Evolutionary conservation across 2,888 invertebrate species (phyloP).

Genomic region (Andrena hattorfiana): DNA sequence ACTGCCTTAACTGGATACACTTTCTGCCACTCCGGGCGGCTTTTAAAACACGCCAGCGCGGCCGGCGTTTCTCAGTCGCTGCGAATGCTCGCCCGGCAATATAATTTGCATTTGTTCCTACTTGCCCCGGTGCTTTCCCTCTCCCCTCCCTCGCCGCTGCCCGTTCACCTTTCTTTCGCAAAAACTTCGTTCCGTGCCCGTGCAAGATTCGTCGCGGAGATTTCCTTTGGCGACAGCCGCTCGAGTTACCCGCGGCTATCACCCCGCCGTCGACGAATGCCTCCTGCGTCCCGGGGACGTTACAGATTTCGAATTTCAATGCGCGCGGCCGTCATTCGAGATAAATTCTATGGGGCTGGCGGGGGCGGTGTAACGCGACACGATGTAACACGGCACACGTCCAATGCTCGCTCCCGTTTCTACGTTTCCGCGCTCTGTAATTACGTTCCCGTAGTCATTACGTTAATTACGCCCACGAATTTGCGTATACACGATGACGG

Average conservation of each 20-base stretch:
- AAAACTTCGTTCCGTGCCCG: constrained; percentile 31
- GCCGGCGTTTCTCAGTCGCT: constrained; percentile 8
- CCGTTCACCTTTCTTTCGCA: neutral
- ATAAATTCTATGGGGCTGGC: neutral
- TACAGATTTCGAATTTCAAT: constrained; percentile 41
- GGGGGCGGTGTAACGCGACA: constrained; percentile 6
- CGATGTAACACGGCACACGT: constrained; percentile 20
- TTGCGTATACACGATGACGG: constrained; percentile 4
- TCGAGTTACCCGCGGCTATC: constrained; percentile 7
- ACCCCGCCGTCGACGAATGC: neutral
- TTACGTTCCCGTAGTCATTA: constrained; percentile 46
- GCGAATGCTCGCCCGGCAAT: constrained; percentile 42
- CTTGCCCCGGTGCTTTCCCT: neutral
- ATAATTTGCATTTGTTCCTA: constrained; percentile 53
- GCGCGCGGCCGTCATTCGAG: constrained; percentile 18
- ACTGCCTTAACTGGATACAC: constrained; percentile 41
- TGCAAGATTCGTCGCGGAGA: constrained; percentile 40
- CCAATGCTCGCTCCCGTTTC: constrained; percentile 34
- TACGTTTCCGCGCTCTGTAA: constrained; percentile 29
- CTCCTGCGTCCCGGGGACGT: constrained; percentile 13
- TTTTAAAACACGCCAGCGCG: constrained; percentile 29
- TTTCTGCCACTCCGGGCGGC: constrained; percentile 10
- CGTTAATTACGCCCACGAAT: constrained; percentile 41
- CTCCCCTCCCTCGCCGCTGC: neutral
- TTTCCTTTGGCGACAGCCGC: constrained; percentile 33